Evolutionary conservation across 2,113 vertebrate genomes (phyloP).

Genomic region (Psephotus haematonotus): DNA sequence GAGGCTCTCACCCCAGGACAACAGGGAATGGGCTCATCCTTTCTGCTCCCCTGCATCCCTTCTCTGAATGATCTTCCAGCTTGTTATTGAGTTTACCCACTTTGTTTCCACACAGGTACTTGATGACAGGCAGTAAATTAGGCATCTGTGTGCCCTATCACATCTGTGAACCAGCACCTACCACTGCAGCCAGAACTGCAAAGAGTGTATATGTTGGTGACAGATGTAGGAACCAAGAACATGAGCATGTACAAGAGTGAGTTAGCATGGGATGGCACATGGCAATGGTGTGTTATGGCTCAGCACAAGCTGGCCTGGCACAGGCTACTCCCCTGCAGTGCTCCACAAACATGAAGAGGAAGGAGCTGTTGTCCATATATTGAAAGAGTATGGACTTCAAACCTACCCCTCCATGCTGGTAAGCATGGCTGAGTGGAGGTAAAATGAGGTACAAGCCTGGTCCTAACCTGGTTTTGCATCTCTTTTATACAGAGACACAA

Average conservation of each 20-base stretch:
- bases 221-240: background rate
- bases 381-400: background rate
- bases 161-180: background rate
- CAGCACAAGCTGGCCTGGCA: background rate
- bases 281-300: background rate
- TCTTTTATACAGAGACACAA: background rate
- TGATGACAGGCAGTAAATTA: background rate
- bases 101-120: background rate
- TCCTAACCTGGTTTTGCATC: background rate
- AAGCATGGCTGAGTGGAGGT: background rate
- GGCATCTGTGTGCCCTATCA: background rate
- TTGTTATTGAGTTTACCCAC: background rate
- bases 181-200: background rate
- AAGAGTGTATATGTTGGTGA: background rate
- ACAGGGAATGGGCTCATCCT: background rate
- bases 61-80: background rate
- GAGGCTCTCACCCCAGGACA: background rate
- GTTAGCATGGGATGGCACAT: accelerated
- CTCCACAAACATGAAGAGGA: background rate
- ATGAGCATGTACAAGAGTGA: accelerated
- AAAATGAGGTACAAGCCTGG: accelerated
- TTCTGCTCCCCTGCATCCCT: background rate
- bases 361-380: accelerated
- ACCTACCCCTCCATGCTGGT: background rate
- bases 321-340: background rate